Base-by-base conservation (phyloP, 2,888 invertebrate genomes). In the Halictus ligatus region DNA sequence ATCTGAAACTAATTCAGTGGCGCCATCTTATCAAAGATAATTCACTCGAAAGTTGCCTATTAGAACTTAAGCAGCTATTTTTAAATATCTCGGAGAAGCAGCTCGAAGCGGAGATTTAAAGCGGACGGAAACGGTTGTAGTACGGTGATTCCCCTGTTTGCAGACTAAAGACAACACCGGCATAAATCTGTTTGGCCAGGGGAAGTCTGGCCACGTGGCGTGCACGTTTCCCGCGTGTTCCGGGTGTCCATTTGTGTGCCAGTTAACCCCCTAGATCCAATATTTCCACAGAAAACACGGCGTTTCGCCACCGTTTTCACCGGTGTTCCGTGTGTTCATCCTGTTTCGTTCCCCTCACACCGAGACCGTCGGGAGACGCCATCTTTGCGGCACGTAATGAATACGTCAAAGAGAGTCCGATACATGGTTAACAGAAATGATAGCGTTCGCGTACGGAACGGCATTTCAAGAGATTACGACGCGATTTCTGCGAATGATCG, bases 121-220 rank as follows among this genome's bases (percentile, higher is more conserved):
- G 76, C 80, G 74, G 71, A 69, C 83, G 87, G 87, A 87, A 87
- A 83, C 85, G 78, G 82, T 78, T 69, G 77, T 85, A 76, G 80
- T 77, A 72, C 79, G 84, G 86, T 74, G 67, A n/a, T 79, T 78
- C 71, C 48, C 77, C 58, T 88, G 86, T 88, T 88, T 85, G 88
- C 87, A 29, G 83, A 85, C 85, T 69, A 88, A 85, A 88, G 79
- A 83, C 87, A 88, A 87, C 87, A 84, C 78, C 77, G 74, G 82
- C 64, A 84, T 84, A 87, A 87, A 85, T 87, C 85, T 87, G 87
- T 88, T 87, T 87, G 81, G 77, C 72, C 79, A 83, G 69, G 85
- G 74, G 78, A 88, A 83, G 78, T 78, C 83, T 64, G 60, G 79
- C 87, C 91, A 91, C 91, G 90, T 91, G 91, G 90, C 83, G 85